Base-by-base conservation (phyloP, 2,888 invertebrate genomes). In the Hemaris fuciformis region DNA sequence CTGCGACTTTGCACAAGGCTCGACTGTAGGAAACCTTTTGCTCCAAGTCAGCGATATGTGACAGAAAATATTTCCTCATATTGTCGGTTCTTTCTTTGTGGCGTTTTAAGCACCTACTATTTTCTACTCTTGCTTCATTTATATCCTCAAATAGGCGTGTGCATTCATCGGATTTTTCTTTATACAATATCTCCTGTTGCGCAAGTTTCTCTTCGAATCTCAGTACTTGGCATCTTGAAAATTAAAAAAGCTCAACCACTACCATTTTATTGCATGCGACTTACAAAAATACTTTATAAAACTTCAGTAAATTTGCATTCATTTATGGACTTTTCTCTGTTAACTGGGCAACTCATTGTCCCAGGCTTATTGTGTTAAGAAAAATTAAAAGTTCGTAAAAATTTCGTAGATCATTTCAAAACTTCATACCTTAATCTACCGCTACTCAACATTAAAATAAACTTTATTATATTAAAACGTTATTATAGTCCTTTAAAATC, bases 1-100 rank as follows among this genome's bases (percentile, higher is more conserved):
- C 88, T 58, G 81, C 85, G 4, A 85, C 76, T 58, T 81, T 76
- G 57, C 84, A 84, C 63, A 88, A 88, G 0, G 91, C 91, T 7
- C 91, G 78, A 59, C 85, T 89, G 46, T 88, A 84, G 48, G 87
- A 79, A 48, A 91, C 69, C 66, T 91, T 89, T n/a, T 85, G 72
- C 66, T 91, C 91, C 2, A 91, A 68, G 56, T 89, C 89, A 0
- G 89, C 83, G 43, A 91, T 82, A 65, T 91, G 91, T 0, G 80
- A 80, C 46, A 89, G 89, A 62, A 89, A 69, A 57, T 85, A 83
- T 42, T 85, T 77, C 10, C 87, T 77, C 81, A 83, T 85, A 0
- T 85, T 80, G 20, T 90, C 88, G 0, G 87, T 72, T 22, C 91
- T 75, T 23, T 88, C 91, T 64, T 88, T 90, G 56, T 73, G 68